Evolutionary conservation across 2,113 vertebrate species (phyloP), one percentile per base, ranked within the genome.

Genomic region (Bothrops jararaca): DNA sequence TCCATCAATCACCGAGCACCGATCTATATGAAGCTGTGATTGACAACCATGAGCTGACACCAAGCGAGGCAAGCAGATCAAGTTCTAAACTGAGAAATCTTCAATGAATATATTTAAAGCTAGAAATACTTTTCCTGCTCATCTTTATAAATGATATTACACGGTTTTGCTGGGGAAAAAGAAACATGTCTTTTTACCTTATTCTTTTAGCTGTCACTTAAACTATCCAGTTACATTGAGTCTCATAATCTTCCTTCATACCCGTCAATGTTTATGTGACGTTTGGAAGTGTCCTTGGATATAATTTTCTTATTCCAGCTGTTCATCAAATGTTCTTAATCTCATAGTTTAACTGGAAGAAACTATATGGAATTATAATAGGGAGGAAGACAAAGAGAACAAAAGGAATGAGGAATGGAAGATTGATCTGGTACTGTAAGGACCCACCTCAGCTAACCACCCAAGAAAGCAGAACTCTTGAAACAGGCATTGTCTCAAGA

Each of bases 141-240:
- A 53, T 95, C 34, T 94, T 95, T 94, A 94, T 29, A 80, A 94
- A 96, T 93, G 39, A 94, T 22, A 7, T 87, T 95, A 93, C 64
- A 74, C 8, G 0, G 9, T 91, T 42, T 48, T 22, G 54, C 7
- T 54, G 34, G n/a, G n/a, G n/a, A 18, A 7, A 89, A n/a, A 50
- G 4, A 7, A 29, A 45, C 24, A 3, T 48, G 23, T 3, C 11
- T 89, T 92, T 87, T 58, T n/a, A 18, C 54, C n/a, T 69, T 93
- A 86, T 50, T 74, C 90, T 69, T 74, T 86, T 13, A 29, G n/a
- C 42, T 89, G 93, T 93, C 89, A 88, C 88, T 88, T 18, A 91
- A 91, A 88, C 60, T 50, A 45, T 64, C 45, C 26, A 52, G 74
- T 57, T 89, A 45, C n/a, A 24, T 53, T 22, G 5, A 0, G 50